Conservation (phyloP, 2,888 invertebrate genomes). For the Ceramica pisi region DNA sequence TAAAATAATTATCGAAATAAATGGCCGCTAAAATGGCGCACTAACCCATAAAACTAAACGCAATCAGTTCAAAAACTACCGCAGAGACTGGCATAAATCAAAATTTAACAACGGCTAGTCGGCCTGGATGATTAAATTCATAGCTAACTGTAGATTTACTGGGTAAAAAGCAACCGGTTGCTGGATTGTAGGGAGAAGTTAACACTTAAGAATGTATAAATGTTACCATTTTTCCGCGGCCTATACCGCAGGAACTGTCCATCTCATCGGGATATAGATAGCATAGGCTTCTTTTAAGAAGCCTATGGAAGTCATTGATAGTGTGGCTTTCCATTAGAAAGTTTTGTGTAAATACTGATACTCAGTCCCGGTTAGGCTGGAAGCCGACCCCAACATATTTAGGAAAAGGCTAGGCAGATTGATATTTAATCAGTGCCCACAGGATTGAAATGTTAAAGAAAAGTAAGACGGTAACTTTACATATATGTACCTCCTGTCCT, state of each 20-base stretch:
- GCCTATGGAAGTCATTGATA: background rate
- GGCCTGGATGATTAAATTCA: conserved; percentile 82
- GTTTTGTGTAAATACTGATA: background rate
- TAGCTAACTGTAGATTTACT: conserved; percentile 66
- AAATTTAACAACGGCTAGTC: conserved; percentile 78
- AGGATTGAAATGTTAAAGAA: no score
- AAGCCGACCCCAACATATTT: no score
- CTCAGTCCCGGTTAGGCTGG: no score
- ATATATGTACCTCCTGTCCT: no score
- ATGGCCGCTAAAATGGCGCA: conserved; percentile 73
- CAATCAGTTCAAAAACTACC: conserved; percentile 84
- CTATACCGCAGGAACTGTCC: background rate
- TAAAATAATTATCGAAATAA: conserved; percentile 71
- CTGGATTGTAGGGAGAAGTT: conserved; percentile 25
- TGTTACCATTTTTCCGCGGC: background rate
- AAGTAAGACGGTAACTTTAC: no score
- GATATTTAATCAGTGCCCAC: no score
- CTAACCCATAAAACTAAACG: conserved; percentile 81
- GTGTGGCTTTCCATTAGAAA: background rate
- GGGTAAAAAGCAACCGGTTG: conserved; percentile 59
- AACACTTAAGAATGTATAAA: no score
- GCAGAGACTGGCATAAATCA: conserved; percentile 82
- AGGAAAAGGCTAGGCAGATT: no score
- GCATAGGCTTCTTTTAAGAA: no score
- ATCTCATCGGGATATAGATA: no score